Base-by-base conservation (phyloP, 2,113 vertebrate species). In the Rhinoderma darwinii region DNA sequence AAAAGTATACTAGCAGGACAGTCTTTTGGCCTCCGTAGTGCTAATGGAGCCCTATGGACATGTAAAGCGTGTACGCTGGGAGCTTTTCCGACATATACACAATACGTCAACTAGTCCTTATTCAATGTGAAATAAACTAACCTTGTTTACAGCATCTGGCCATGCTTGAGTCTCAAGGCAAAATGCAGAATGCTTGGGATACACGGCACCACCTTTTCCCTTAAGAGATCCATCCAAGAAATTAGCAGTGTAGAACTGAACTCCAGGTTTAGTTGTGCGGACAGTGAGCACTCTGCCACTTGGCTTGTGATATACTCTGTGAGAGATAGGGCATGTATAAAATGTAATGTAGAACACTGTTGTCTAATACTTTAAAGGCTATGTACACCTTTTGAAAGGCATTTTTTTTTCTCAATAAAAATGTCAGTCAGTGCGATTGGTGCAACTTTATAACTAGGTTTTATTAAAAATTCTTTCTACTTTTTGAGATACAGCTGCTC, bases 161-260 rank as follows among this genome's bases (percentile, higher is more conserved):
- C 98, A 99, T 89, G 94, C 96, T 91, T 99, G 98, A 0, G 97
- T 97, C 94, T 99, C 98, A 17, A 99, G 91, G 88, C 98, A 99
- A 91, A 99, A 96, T 20, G 96, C 95, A 0, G 96, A 95, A 92
- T 99, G 98, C 89, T 95, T 97, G 81, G 91, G 88, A 80, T 99
- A 99, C 0, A 50, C 10, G 0, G 82, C 72, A 1, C 92, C 94
- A 0, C 87, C 93, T 93, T 99, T 99, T 63, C 98, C 98, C 56
- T 86, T 89, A 43, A 97, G 80, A 0, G 95, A 95, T 37, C 96
- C 96, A 6, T 99, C 96, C 89, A 99, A 94, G 90, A 96, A 95
- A 92, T 99, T 98, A n/a, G 95, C 96, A 0, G 97, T 99, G 89
- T 99, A 99, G 89, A 99, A 97, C 90, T 99, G 98, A 89, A 99